A percentile compares a stretch with the other conserved stretches of the same genome.
phyloP scores from a whole-genome alignment of 2,113 vertebrate genomes.

The Aldabrachelys gigantea region DNA sequence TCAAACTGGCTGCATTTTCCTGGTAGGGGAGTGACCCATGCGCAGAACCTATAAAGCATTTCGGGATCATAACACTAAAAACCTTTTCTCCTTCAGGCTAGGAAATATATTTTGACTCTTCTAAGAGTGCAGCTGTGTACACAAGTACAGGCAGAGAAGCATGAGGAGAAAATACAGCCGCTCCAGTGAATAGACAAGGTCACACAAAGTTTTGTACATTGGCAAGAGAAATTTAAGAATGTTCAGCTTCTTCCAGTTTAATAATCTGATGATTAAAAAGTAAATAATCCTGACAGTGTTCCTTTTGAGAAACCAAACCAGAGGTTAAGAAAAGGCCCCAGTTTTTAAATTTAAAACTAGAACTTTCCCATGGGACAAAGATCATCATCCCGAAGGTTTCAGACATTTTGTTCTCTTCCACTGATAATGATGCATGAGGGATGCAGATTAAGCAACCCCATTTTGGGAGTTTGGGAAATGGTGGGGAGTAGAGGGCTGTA shows the following conservation, averaged over 20 bases:
- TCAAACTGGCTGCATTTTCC: not conserved
- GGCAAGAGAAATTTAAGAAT: not conserved
- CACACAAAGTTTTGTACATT: not conserved
- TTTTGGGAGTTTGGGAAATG: not conserved
- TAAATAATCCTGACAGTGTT: slow-evolving; percentile 5
- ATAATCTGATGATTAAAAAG: not conserved
- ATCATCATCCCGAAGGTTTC: not conserved
- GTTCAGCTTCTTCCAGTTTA: not conserved
- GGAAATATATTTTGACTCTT: not conserved
- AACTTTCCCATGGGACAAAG: slow-evolving; percentile 28
- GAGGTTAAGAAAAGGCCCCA: not conserved
- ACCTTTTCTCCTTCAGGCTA: not conserved
- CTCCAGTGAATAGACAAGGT: not conserved
- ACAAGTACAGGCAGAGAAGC: not conserved
- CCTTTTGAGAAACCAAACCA: slow-evolving; percentile 21
- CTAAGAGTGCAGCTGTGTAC: not conserved
- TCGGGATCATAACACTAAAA: not conserved
- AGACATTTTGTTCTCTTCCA: not conserved
- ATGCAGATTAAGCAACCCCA: not conserved
- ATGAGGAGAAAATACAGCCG: not conserved
- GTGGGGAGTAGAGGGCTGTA: not conserved
- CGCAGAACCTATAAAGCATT: not conserved
- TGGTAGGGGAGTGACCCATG: not conserved
- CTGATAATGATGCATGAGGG: not conserved
- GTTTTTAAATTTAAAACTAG: not conserved